Evolutionary conservation across 2,113 vertebrate species (phyloP).

Genomic region (Collichthys lucidus): DNA sequence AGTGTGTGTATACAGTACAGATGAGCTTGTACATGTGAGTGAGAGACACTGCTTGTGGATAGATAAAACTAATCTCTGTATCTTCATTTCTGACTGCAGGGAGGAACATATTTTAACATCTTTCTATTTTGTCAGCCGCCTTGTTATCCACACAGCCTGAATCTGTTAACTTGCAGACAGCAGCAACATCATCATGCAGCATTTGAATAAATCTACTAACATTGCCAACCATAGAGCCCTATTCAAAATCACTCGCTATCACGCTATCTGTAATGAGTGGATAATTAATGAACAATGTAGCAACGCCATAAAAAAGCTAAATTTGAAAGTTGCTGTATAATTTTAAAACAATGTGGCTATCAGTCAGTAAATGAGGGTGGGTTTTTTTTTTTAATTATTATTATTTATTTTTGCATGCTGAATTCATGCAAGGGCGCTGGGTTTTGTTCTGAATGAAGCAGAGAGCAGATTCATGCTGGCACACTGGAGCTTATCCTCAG

Average conservation of each 20-base stretch:
- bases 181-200: not conserved
- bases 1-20: not conserved
- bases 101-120: not conserved
- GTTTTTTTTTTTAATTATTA: not conserved
- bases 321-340: slow-evolving; percentile 17
- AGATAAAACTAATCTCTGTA: slow-evolving; percentile 22
- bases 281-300: slow-evolving; percentile 28
- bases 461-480: slow-evolving; percentile 32
- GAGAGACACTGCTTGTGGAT: not conserved
- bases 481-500: slow-evolving; percentile 70
- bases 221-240: not conserved
- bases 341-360: slow-evolving; percentile 41
- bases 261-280: slow-evolving; percentile 10
- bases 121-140: slow-evolving; percentile 44
- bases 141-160: slow-evolving; percentile 27
- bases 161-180: slow-evolving; percentile 1
- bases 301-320: not conserved
- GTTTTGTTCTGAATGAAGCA: slow-evolving; percentile 34
- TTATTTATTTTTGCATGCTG: not conserved
- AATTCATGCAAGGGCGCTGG: slow-evolving; percentile 27
- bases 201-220: slow-evolving; percentile 18
- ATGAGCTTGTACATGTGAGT: not conserved
- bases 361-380: slow-evolving; percentile 34
- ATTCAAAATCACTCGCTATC: slow-evolving; percentile 28
- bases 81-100: slow-evolving; percentile 7